Evolutionary conservation across 64 coral and sea anemone species (phyloP).

Genomic region (Actinia tenebrosa): DNA sequence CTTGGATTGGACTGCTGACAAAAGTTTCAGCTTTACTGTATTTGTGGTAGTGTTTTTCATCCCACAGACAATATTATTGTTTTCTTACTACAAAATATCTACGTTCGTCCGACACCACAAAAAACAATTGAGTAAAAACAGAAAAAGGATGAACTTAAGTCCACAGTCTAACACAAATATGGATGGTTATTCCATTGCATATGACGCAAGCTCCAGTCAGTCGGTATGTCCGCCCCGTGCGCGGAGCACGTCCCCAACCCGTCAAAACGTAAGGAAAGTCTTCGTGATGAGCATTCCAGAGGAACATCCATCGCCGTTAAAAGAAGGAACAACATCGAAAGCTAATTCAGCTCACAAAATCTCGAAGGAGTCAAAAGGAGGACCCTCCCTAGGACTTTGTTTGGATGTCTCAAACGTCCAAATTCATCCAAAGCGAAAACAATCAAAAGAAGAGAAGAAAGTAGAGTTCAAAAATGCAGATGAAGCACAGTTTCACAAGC

Average conservation of each 20-base stretch:
- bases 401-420: background rate
- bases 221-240: background rate
- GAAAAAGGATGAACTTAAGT: constrained; percentile 7
- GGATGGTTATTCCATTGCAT: background rate
- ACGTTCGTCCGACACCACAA: constrained; percentile 68
- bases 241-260: background rate
- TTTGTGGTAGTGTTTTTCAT: constrained; percentile 48
- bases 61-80: constrained; percentile 50
- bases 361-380: background rate
- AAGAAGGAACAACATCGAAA: background rate
- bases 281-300: constrained; percentile 5
- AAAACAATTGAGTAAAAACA: constrained; percentile 33
- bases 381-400: background rate
- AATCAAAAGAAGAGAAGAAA: background rate
- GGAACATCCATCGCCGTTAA: background rate
- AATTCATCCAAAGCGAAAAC: background rate
- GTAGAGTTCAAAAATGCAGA: background rate
- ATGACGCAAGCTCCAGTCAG: background rate
- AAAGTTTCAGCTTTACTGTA: constrained; percentile 33
- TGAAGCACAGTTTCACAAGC: background rate
- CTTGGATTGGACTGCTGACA: constrained; percentile 45
- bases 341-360: background rate
- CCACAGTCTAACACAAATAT: background rate
- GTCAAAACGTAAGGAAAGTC: background rate
- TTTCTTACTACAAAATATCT: constrained; percentile 54